These are phyloP conservation scores for Montipora capricornis DNA, from an alignment of 64 coral and sea anemone species.

Conservation along the genomic window DNA sequence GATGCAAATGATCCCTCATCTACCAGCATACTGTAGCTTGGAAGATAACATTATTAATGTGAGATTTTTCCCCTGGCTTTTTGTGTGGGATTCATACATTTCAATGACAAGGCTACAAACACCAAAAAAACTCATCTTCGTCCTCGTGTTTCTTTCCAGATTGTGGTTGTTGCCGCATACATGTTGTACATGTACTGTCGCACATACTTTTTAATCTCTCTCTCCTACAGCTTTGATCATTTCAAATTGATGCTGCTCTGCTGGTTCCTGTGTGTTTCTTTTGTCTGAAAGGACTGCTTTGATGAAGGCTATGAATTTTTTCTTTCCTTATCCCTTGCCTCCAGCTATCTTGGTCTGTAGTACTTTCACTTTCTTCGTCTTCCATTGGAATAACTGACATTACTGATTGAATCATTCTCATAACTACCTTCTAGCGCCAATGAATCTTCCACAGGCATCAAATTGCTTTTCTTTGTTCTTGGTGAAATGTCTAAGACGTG, in stretches of 20 bases:
- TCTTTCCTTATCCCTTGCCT: neutral
- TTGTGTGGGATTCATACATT: no score
- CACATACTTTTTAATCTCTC: constrained; percentile 23
- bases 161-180: neutral
- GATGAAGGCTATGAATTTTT: neutral
- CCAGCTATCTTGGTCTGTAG: neutral
- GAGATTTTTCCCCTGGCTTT: no score
- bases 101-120: no score
- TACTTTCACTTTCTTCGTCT: constrained; percentile 7
- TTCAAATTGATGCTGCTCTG: neutral
- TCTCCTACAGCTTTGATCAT: constrained; percentile 3
- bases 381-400: neutral
- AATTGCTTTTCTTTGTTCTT: no score
- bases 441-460: neutral
- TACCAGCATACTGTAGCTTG: neutral
- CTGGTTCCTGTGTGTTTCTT: constrained; percentile 32
- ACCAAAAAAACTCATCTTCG: constrained; percentile 9
- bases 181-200: neutral
- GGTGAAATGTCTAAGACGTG: no score
- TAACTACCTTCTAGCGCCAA: neutral
- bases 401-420: neutral
- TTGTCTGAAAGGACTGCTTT: neutral
- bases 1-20: no score
- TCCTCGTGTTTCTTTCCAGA: neutral
- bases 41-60: no score